A percentile compares a stretch with the other conserved stretches of the same genome.
Evolutionary conservation across 2,113 vertebrate species (phyloP).

Genomic region (Andinoacara biseriatus): DNA sequence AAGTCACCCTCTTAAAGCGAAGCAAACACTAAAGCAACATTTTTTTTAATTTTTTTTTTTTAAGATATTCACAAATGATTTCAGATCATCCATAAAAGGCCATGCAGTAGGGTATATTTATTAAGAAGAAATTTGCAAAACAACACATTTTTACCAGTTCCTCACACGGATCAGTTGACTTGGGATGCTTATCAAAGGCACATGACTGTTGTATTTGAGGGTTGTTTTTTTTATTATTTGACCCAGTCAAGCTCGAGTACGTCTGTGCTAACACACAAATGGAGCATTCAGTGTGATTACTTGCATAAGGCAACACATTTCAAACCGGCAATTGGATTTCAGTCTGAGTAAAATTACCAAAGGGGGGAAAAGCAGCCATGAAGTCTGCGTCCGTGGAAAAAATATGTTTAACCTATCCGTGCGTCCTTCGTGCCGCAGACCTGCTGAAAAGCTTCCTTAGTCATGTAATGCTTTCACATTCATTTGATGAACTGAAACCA

Average conservation of each 20-base stretch:
- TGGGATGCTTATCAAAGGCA: slow-evolving; percentile 21
- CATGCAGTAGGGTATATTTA: too few relatives aligned
- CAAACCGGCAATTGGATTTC: slow-evolving; percentile 53
- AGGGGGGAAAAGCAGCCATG: slow-evolving; percentile 21
- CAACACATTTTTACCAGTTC: not conserved
- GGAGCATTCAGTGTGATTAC: slow-evolving; percentile 56
- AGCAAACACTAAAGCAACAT: not conserved
- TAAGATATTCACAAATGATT: not conserved
- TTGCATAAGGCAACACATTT: slow-evolving; percentile 54
- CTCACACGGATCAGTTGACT: not conserved
- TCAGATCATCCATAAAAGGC: not conserved
- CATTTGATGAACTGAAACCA: not conserved
- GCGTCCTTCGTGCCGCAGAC: not conserved
- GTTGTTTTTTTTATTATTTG: not conserved
- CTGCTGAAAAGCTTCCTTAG: not conserved
- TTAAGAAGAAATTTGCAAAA: not conserved
- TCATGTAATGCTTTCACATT: not conserved
- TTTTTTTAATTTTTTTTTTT: too few relatives aligned
- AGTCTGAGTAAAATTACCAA: slow-evolving; percentile 44
- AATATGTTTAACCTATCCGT: not conserved
- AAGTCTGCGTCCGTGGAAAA: slow-evolving; percentile 21
- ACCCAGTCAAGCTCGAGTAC: slow-evolving; percentile 20
- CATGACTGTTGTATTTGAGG: slow-evolving; percentile 5
- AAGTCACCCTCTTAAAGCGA: not conserved
- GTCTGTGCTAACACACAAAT: slow-evolving; percentile 49